Evolutionary conservation across 2,797 vertebrate genomes (phyloP).

Genomic region (Pangasius krempfi): DNA sequence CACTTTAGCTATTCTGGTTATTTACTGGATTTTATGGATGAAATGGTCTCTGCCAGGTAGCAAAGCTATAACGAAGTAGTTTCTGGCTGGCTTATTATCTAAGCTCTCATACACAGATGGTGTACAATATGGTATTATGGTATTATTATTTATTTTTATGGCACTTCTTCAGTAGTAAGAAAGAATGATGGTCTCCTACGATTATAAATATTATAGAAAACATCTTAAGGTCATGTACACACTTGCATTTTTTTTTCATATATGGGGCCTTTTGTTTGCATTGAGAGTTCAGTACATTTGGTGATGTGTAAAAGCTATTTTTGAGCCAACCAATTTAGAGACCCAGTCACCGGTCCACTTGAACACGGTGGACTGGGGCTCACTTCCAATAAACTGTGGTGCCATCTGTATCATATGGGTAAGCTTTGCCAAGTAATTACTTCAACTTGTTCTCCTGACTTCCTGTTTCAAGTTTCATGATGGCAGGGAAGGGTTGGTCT

Average conservation of each 20-base stretch:
- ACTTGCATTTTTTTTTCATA: background rate
- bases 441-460: background rate
- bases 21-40: slow-evolving; percentile 5
- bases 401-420: background rate
- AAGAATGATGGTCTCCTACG: background rate
- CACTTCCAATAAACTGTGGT: background rate
- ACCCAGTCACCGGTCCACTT: background rate
- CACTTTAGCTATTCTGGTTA: background rate
- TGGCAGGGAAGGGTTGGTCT: background rate
- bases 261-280: background rate
- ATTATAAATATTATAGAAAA: background rate
- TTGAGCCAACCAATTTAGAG: background rate
- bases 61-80: background rate
- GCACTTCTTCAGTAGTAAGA: background rate
- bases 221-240: background rate
- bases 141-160: slow-evolving; percentile 3
- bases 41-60: background rate
- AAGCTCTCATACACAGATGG: slow-evolving; percentile 5
- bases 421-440: background rate
- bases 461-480: background rate
- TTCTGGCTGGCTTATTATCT: background rate
- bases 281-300: background rate
- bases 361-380: background rate
- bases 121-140: background rate
- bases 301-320: background rate